Base-by-base conservation (phyloP, 2,888 invertebrate genomes). In the Lepidochrysops patricia region DNA sequence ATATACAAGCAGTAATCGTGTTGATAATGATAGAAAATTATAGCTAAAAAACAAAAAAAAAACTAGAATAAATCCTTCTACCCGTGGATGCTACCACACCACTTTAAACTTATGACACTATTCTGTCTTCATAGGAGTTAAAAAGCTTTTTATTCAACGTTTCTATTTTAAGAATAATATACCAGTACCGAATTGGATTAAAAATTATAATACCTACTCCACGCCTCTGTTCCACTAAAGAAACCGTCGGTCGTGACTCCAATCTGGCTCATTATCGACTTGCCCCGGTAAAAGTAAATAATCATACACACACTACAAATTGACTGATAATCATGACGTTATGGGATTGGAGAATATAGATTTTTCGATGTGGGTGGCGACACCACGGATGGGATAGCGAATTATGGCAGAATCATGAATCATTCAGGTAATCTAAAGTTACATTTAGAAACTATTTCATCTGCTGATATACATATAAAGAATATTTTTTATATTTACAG, bases 251-350 rank as follows among this genome's bases (percentile, higher is more conserved):
- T 69, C 70, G 70, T 70, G 67, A 67, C 66, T 79, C 75, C 72
- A 79, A 82, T 76, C 80, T 70, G 70, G 74, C 84, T 85, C 83
- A 86, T 87, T 88, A 87, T 86, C 80, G 77, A 80, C 80, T 86
- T 76, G 78, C 79, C 77, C 72, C 79, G 77, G 83, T 80, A 85
- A 84, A 83, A 84, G 79, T 80, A 86, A 88, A 86, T 83, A 84
- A 86, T 81, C 77, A 72, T 65, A 65, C 72, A 74, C 72, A 73
- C 73, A 78, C 78, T 77, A 77, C 77, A 83, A 85, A 85, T 83
- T 84, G 87, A 83, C 79, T 83, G 79, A 75, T 85, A 86, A 86
- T 88, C 86, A 80, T 76, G 74, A 78, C 72, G 75, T 75, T 75
- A 77, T 72, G 68, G 72, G 78, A 78, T 84, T 85, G 69, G 71